These are phyloP conservation scores for Megalonaias nervosa DNA, from an alignment of 1,140 invertebrate genomes.

Conservation along the genomic window DNA sequence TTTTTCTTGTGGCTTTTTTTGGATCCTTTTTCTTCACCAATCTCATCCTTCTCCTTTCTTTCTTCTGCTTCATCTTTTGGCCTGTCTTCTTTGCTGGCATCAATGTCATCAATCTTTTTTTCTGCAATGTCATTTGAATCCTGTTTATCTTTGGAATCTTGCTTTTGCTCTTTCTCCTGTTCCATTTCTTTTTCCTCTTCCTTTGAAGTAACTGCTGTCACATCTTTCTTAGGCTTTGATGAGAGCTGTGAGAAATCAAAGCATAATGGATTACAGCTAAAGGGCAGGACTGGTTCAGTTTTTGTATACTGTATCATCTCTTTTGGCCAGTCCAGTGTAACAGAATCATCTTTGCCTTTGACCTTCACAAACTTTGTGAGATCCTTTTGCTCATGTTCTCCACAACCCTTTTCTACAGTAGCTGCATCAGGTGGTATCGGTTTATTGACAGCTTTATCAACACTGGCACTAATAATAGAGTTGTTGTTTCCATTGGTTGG, in stretches of 20 bases:
- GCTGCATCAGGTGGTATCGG: not conserved
- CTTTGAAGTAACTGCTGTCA: no score
- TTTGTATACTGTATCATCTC: constrained; percentile 49
- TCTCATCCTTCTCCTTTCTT: constrained; percentile 12
- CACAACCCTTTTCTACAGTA: not conserved
- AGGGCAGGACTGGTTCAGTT: constrained; percentile 37
- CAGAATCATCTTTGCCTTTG: constrained; percentile 43
- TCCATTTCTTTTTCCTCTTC: no score
- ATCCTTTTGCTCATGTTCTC: no score
- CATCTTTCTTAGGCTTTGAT: constrained; percentile 1
- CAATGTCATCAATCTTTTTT: constrained; percentile 1
- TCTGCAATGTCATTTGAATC: not conserved
- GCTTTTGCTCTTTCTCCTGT: no score
- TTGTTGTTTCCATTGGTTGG: not conserved
- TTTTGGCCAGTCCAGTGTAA: constrained; percentile 44
- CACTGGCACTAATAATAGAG: constrained; percentile 7
- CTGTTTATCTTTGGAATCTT: no score
- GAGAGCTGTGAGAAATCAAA: constrained; percentile 48
- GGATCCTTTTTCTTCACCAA: constrained; percentile 7
- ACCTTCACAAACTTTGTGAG: constrained; percentile 40
- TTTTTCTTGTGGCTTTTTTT: constrained; percentile 43
- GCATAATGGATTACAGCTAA: constrained; percentile 47
- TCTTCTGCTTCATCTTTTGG: constrained; percentile 1
- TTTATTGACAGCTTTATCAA: constrained; percentile 13
- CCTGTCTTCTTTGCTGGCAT: constrained; percentile 13